phyloP scores from a whole-genome alignment of 92 coral and sea anemone genomes.

The Palythoa grandis region DNA sequence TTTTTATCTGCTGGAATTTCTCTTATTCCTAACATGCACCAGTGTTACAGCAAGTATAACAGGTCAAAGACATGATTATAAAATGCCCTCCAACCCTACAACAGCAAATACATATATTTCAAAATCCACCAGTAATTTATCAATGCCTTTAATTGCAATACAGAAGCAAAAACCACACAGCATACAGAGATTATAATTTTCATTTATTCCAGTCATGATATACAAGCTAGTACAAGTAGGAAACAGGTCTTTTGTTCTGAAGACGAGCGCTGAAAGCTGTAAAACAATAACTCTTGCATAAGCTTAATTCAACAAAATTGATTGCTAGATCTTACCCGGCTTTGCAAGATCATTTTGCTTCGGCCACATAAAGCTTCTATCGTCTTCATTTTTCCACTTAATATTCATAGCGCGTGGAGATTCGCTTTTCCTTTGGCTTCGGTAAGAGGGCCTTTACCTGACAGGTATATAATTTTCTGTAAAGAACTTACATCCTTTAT shows the following conservation, averaged over 20 bases:
- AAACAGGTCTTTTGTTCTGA: neutral
- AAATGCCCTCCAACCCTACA: slow-evolving; percentile 59
- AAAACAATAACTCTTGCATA: neutral
- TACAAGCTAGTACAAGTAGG: neutral
- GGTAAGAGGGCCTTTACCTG: neutral
- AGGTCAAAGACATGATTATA: slow-evolving; percentile 45
- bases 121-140: neutral
- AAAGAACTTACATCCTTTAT: slow-evolving; percentile 52
- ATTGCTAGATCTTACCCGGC: slow-evolving; percentile 47
- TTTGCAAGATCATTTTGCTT: slow-evolving; percentile 58
- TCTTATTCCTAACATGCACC: slow-evolving; percentile 53
- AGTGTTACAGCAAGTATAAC: slow-evolving; percentile 48
- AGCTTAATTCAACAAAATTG: neutral
- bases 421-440: slow-evolving; percentile 34
- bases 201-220: neutral
- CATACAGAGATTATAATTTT: slow-evolving; percentile 2
- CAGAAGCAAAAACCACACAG: neutral
- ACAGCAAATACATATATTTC: neutral
- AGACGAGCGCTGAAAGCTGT: slow-evolving; percentile 6
- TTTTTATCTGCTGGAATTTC: slow-evolving; percentile 63
- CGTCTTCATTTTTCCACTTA: slow-evolving; percentile 14
- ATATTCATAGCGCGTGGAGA: slow-evolving; percentile 20
- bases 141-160: neutral
- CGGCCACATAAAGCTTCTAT: slow-evolving; percentile 26
- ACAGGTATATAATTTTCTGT: slow-evolving; percentile 45